phyloP scores from a whole-genome alignment of 35 echinoderm and acorn worm genomes.

The Diadema setosum region DNA sequence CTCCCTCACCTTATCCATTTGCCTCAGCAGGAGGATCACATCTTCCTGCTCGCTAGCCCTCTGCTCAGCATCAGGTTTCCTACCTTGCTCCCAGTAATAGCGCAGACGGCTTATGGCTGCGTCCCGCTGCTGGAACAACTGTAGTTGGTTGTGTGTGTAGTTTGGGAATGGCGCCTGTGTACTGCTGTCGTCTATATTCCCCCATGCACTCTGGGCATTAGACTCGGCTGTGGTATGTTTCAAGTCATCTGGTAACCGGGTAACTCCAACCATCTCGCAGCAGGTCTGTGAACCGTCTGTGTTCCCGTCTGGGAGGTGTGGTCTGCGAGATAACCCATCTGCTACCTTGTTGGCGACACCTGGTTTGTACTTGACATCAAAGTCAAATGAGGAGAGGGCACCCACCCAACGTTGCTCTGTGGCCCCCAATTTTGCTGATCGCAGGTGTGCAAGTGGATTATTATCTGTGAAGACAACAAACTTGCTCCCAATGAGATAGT shows the following conservation, averaged over 20 bases:
- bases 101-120: no score
- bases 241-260: background rate
- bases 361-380: slow-evolving; percentile 40
- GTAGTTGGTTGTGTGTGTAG: no score
- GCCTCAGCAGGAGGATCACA: no score
- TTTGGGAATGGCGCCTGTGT: no score
- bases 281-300: background rate
- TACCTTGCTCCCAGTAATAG: no score
- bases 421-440: slow-evolving; percentile 29
- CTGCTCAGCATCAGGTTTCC: no score
- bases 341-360: slow-evolving; percentile 15
- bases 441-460: slow-evolving; percentile 32
- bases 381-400: slow-evolving; percentile 35
- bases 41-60: no score
- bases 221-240: background rate
- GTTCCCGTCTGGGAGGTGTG: background rate
- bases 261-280: background rate
- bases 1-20: no score
- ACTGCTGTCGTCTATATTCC: no score
- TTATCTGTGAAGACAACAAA: slow-evolving; percentile 50
- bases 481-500: slow-evolving; percentile 54
- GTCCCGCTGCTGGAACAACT: no score
- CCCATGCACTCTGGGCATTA: no score
- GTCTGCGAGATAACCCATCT: slow-evolving; percentile 29
- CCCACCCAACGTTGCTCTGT: slow-evolving; percentile 41